A percentile compares a stretch with the other conserved stretches of the same genome.
Conservation (phyloP, 92 coral and sea anemone genomes). For the Phenganax stokvisi region DNA sequence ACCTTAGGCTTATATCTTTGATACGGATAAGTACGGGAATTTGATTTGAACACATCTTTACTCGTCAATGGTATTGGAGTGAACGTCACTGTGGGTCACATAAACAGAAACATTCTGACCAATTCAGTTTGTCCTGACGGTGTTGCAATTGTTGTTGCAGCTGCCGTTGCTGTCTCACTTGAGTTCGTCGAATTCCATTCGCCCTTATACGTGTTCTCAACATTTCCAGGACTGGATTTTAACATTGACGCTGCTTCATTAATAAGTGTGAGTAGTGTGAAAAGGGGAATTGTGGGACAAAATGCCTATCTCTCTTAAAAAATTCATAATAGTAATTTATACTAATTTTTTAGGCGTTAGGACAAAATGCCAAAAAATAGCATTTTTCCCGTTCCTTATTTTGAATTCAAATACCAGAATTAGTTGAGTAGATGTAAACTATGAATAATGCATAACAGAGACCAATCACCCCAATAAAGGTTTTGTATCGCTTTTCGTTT, state of each 20-base stretch:
- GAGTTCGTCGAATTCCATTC: not conserved
- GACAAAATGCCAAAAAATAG: too few relatives aligned
- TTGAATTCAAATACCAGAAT: too few relatives aligned
- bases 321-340: too few relatives aligned
- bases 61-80: not conserved
- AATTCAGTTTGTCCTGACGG: constrained; percentile 4
- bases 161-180: not conserved
- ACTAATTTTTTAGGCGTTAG: not conserved
- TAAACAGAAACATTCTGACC: constrained; percentile 7
- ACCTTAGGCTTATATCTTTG: constrained; percentile 45
- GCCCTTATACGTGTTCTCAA: not conserved
- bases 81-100: constrained; percentile 14
- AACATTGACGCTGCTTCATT: not conserved
- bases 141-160: not conserved
- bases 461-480: too few relatives aligned
- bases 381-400: too few relatives aligned
- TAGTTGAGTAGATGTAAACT: too few relatives aligned
- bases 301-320: too few relatives aligned
- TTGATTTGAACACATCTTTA: not conserved
- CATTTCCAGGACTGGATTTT: constrained; percentile 15
- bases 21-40: constrained; percentile 5
- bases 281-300: too few relatives aligned
- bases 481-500: too few relatives aligned
- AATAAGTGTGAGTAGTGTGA: too few relatives aligned
- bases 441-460: too few relatives aligned